Base-by-base conservation (phyloP, 1,140 invertebrate genomes). In the Dendroctonus ponderosae region DNA sequence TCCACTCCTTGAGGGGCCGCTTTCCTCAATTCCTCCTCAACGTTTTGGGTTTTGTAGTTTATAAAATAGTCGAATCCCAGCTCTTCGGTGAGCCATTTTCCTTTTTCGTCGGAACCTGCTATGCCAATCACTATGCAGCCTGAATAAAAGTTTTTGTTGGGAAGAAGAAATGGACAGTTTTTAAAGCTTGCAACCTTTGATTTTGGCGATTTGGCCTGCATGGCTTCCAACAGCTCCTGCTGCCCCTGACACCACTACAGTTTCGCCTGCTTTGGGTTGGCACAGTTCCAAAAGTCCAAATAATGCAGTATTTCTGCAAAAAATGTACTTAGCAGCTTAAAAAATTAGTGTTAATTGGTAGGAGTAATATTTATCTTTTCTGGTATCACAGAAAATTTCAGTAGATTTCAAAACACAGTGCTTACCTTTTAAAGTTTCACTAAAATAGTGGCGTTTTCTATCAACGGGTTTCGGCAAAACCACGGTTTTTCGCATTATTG, bases 181-280 rank as follows among this genome's bases (percentile, higher is more conserved):
- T n/a, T n/a, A n/a, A 7, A 7, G 43, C 64, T 77, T 84, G 53
- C 87, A 15, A 58, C 14, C 44, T 76, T 85, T 80, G 49, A 88
- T 85, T 77, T 89, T 89, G 2, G 84, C 89, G 57, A 91, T 87
- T 79, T 91, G 89, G 11, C 88, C 89, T 5, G 90, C 89, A 49
- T 86, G 79, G 67, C 81, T 85, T 4, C 89, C 89, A 11, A 91
- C 88, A 44, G 88, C 89, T 26, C 89, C 86, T 15, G 84, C 86
- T 11, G 87, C 87, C 15, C 83, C 83, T 11, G 80, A 84, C 2
- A 91, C 83, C 1, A 90, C 84, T 2, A 91, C 81, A 3, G n/a
- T n/a, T n/a, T n/a, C n/a, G n/a, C n/a, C n/a, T n/a, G n/a, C n/a
- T n/a, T n/a, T n/a, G n/a, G n/a, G n/a, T n/a, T n/a, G n/a, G n/a